Evolutionary conservation across 2,797 vertebrate genomes (phyloP).

Genomic region (Macropodus opercularis): DNA sequence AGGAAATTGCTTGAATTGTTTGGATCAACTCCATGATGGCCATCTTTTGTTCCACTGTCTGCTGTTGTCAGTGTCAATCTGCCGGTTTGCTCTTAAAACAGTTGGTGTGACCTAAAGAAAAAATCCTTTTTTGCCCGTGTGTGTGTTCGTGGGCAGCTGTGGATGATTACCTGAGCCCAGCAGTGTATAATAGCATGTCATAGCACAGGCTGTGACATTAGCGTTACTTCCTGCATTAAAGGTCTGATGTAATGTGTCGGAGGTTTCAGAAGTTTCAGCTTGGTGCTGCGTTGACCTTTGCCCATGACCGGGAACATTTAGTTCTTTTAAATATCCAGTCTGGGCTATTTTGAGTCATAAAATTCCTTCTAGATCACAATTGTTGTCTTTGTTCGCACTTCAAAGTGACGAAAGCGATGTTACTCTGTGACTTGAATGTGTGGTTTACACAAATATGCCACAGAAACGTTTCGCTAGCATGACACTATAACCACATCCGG

Average conservation of each 20-base stretch:
- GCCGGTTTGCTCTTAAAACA: neutral
- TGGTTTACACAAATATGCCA: conserved; percentile 21
- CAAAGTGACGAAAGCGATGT: conserved; percentile 11
- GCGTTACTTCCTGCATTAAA: conserved; percentile 46
- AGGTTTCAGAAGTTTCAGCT: conserved; percentile 19
- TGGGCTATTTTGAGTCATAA: conserved; percentile 1
- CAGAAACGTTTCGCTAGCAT: conserved; percentile 5
- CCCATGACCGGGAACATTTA: conserved; percentile 15
- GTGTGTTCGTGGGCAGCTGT: conserved; percentile 47
- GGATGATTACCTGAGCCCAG: conserved; percentile 39
- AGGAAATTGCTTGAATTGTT: conserved; percentile 42
- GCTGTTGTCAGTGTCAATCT: conserved; percentile 35
- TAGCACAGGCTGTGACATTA: conserved; percentile 37
- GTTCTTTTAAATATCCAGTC: conserved; percentile 16
- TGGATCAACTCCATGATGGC: conserved; percentile 21
- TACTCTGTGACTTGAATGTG: conserved; percentile 7
- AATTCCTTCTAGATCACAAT: conserved; percentile 19
- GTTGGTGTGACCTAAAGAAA: neutral
- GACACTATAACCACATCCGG: conserved; percentile 44
- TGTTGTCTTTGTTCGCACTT: conserved; percentile 22
- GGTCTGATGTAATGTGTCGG: conserved; percentile 42
- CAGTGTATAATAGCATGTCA: conserved; percentile 20
- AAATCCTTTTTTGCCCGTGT: conserved; percentile 4
- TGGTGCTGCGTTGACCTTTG: conserved; percentile 29
- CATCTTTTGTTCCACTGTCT: conserved; percentile 38